Evolutionary conservation across 2,113 vertebrate species (phyloP).

Genomic region (Ochotona curzoniae): DNA sequence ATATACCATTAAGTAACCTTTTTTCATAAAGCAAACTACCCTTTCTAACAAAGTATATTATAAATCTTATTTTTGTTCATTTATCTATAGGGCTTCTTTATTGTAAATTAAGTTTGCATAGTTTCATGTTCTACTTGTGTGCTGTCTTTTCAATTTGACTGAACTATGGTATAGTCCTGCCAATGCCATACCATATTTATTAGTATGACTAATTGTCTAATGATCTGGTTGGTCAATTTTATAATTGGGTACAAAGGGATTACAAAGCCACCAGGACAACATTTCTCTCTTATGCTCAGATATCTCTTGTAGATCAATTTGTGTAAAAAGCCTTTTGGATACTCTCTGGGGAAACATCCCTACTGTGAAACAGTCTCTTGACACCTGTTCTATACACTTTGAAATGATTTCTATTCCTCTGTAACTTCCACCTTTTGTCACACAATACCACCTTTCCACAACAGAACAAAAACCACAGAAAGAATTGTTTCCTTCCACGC

Average conservation of each 20-base stretch:
- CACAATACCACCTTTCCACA: not conserved
- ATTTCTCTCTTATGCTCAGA: not conserved
- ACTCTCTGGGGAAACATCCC: not conserved
- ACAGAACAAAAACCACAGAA: not conserved
- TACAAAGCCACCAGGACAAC: not conserved
- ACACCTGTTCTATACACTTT: not conserved
- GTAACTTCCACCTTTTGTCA: not conserved
- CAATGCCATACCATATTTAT: not conserved
- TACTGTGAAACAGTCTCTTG: not conserved
- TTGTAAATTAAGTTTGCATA: not conserved
- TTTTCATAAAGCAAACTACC: not conserved
- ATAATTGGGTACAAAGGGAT: not conserved
- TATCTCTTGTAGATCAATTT: not conserved
- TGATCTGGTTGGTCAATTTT: slow-evolving; percentile 23
- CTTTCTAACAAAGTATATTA: not conserved
- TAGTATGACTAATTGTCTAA: not conserved
- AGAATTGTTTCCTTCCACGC: not conserved
- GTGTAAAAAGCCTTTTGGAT: not conserved
- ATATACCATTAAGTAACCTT: no score
- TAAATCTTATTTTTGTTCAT: not conserved
- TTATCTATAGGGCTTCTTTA: not conserved
- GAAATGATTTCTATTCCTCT: not conserved
- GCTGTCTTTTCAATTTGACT: not conserved
- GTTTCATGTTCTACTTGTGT: not conserved
- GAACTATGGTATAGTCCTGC: not conserved